Base-by-base conservation (phyloP, 2,888 invertebrate species). In the Microdon myrmicae region DNA sequence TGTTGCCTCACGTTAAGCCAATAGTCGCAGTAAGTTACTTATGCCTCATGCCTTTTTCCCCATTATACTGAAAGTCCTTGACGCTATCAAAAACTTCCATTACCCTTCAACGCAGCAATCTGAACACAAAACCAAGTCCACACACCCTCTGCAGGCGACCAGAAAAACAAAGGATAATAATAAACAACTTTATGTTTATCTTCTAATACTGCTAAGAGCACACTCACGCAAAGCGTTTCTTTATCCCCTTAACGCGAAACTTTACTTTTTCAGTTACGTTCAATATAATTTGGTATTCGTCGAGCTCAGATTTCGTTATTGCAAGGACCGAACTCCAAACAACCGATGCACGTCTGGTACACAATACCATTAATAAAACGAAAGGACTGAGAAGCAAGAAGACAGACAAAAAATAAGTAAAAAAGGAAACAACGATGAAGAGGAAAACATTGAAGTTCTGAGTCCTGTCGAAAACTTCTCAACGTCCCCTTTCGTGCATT, bases 161-260 rank as follows among this genome's bases (percentile, higher is more conserved):
- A n/a, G n/a, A n/a, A n/a, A n/a, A n/a, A n/a, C n/a, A n/a, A n/a
- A n/a, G n/a, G n/a, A 34, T 10, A n/a, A 7, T 48, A 38, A 16
- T 41, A 13, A 19, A 45, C 23, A 44, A 35, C 34, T 56, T 56
- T 29, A 25, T 31, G 51, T 45, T 64, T 51, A 64, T 64, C 56
- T 56, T 41, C 51, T 64, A 64, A 64, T 64, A 44, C 61, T 38
- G 35, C 49, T 35, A 45, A 61, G 45, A 45, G 56, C 61, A 56
- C 35, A 51, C 56, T 31, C 44, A 45, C 39, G 41, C 44, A 49
- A 39, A 41, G 22, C 45, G 29, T 44, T 49, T 48, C 44, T 31
- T 56, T 64, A 64, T 56, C 56, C 39, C 39, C 44, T 49, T 39
- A 56, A 39, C 44, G 44, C 20, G 20, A 13, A 64, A 45, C 25